A percentile compares a stretch with the other conserved stretches of the same genome.
Evolutionary conservation across 2,113 vertebrate genomes (phyloP).

Genomic region (Halichoeres trimaculatus): DNA sequence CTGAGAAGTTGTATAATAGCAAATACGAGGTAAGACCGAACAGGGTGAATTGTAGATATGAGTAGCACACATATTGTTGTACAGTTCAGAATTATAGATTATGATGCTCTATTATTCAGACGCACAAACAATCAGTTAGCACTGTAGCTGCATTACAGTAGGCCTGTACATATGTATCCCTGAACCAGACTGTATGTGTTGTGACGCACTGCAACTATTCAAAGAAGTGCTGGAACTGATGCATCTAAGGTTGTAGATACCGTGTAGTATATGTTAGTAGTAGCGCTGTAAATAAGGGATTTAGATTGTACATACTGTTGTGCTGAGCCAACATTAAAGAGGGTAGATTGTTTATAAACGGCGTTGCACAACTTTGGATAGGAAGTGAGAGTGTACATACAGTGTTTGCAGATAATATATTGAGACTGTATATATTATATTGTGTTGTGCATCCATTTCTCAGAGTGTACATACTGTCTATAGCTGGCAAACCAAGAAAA

Average conservation of each 20-base stretch:
- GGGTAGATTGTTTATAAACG: slow-evolving; percentile 33
- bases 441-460: slow-evolving; percentile 63
- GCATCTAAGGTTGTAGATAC: slow-evolving; percentile 39
- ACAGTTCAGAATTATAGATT: slow-evolving; percentile 42
- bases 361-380: slow-evolving; percentile 12
- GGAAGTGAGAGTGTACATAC: slow-evolving; percentile 59
- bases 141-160: slow-evolving; percentile 25
- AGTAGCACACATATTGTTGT: slow-evolving; percentile 43
- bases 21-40: slow-evolving; percentile 51
- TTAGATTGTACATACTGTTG: slow-evolving; percentile 50
- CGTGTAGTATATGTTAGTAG: slow-evolving; percentile 5
- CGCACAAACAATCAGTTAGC: slow-evolving; percentile 13
- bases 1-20: slow-evolving; percentile 36
- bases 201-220: slow-evolving; percentile 22
- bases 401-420: slow-evolving; percentile 55
- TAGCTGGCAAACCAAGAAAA: slow-evolving; percentile 57
- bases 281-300: slow-evolving; percentile 64
- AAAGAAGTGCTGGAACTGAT: slow-evolving; percentile 10
- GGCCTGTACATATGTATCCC: slow-evolving; percentile 41
- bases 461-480: slow-evolving; percentile 73
- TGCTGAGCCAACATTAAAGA: slow-evolving; percentile 16
- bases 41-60: slow-evolving; percentile 37
- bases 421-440: slow-evolving; percentile 67
- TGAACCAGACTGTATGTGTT: slow-evolving; percentile 22
- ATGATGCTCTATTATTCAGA: slow-evolving; percentile 1